Percentiles rank a stretch among this genome's conserved stretches.
These are phyloP conservation scores for Eudorcas thomsonii DNA, from an alignment of 2,113 vertebrate species.

Conservation along the genomic window DNA sequence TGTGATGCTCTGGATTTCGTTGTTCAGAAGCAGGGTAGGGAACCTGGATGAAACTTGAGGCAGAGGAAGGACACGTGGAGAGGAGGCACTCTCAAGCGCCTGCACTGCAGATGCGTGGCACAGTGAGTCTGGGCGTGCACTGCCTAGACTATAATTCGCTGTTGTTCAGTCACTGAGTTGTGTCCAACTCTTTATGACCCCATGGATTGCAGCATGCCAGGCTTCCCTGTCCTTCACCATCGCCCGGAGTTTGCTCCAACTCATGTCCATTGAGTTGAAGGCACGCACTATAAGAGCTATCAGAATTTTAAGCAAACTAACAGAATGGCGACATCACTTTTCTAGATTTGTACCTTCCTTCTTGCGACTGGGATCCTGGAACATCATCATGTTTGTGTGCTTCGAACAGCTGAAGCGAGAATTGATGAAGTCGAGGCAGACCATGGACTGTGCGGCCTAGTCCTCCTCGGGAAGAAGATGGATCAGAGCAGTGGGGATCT, in stretches of 20 bases:
- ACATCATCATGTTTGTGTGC: conserved; percentile 94
- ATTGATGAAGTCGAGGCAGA: conserved; percentile 57
- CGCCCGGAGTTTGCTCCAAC: background rate
- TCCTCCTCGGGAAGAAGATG: background rate
- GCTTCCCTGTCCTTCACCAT: background rate
- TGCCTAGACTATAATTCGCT: background rate
- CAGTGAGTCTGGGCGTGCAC: background rate
- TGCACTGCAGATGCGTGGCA: background rate
- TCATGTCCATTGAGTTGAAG: background rate
- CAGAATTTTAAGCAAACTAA: background rate
- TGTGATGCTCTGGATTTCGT: background rate
- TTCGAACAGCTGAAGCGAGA: conserved; percentile 93
- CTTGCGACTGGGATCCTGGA: conserved; percentile 92
- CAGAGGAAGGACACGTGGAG: background rate
- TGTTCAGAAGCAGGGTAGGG: background rate
- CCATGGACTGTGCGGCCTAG: background rate
- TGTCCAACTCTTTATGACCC: background rate
- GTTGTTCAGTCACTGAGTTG: background rate
- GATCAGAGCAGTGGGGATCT: background rate
- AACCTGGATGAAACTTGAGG: background rate
- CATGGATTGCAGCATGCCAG: background rate
- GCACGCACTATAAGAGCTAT: background rate
- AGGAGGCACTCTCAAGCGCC: no score
- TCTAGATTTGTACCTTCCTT: conserved; percentile 93
- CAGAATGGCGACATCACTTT: fast-evolving